Percentiles rank a stretch among this genome's conserved stretches.
phyloP scores from a whole-genome alignment of 2,888 invertebrate genomes.

The Bembecia ichneumoniformis region DNA sequence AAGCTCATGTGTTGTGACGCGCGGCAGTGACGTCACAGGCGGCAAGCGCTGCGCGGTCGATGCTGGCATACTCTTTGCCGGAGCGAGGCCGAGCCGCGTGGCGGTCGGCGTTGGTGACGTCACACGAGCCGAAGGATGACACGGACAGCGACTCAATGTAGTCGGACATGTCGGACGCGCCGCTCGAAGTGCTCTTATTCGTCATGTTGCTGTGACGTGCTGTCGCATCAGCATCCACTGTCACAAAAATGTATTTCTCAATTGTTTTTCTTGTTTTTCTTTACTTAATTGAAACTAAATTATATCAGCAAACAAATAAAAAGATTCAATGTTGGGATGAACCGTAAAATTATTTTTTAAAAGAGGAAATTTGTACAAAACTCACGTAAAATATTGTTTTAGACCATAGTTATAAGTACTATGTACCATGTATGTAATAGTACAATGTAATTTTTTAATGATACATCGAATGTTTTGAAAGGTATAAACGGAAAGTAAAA shows the following conservation, averaged over 20 bases:
- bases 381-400: too few species aligned
- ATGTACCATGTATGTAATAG: too few species aligned
- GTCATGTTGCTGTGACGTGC: constrained; percentile 72
- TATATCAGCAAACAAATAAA: too few species aligned
- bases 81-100: constrained; percentile 56
- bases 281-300: too few species aligned
- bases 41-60: constrained; percentile 45
- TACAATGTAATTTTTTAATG: too few species aligned
- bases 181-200: constrained; percentile 76
- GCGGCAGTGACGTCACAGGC: constrained; percentile 16
- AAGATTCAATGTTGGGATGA: too few species aligned
- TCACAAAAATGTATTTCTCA: neutral
- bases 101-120: constrained; percentile 65
- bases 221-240: constrained; percentile 62
- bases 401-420: too few species aligned
- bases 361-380: too few species aligned
- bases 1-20: neutral
- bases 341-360: too few species aligned
- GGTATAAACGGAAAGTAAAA: constrained; percentile 1
- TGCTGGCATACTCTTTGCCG: constrained; percentile 58
- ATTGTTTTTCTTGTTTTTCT: too few species aligned
- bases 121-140: constrained; percentile 78
- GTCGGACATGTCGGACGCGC: constrained; percentile 81
- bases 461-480: too few species aligned
- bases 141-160: constrained; percentile 81